Conservation (phyloP, 2,888 invertebrate genomes). For the Dione juno region DNA sequence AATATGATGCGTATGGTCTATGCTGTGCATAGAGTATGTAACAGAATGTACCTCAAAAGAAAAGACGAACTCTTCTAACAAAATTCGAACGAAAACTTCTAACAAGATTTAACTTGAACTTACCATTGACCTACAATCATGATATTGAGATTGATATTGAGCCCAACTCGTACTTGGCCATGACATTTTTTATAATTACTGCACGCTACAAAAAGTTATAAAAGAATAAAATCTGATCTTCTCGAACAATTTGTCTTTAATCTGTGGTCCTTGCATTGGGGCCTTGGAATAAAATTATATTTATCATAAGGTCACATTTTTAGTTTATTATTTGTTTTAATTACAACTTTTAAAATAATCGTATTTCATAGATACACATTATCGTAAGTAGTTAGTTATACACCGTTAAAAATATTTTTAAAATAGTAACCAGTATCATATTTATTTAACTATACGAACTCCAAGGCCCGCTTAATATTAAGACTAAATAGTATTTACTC, state of each 20-base stretch:
- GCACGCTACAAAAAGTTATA: background rate
- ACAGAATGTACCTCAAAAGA: too few species aligned
- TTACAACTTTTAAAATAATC: constrained; percentile 4
- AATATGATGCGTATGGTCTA: background rate
- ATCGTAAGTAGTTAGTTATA: background rate
- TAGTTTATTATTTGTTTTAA: background rate
- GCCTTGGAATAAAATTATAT: constrained; percentile 19
- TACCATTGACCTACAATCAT: too few species aligned
- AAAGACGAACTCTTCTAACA: too few species aligned
- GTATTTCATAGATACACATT: background rate
- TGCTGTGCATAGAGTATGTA: too few species aligned
- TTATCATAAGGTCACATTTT: constrained; percentile 15
- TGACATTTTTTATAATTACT: too few species aligned
- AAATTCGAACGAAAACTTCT: too few species aligned
- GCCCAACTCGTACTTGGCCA: too few species aligned
- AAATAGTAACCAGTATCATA: background rate
- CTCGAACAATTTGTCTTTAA: background rate
- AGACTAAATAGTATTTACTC: constrained; percentile 43
- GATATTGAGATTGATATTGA: too few species aligned
- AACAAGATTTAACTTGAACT: too few species aligned
- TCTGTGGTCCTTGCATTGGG: constrained; percentile 11
- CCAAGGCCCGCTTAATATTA: constrained; percentile 27
- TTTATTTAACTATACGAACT: background rate
- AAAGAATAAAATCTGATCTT: background rate
- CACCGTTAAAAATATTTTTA: background rate